Conservation (phyloP, 2,888 invertebrate species). For the Malachius bipustulatus region DNA sequence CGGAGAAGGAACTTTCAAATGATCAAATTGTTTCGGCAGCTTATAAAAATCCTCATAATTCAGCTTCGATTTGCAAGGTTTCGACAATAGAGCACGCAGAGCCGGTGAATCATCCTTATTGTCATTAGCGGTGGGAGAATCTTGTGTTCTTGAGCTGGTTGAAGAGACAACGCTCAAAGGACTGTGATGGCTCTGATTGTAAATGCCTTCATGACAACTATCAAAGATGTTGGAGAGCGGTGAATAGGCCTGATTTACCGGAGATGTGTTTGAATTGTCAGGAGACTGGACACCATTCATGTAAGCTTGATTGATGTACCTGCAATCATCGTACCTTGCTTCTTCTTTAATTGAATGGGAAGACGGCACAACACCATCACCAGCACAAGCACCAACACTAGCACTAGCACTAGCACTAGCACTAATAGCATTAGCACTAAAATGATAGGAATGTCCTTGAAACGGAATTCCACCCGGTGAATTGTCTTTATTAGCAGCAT, state of each 20-base stretch:
- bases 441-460: background rate
- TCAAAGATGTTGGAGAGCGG: conserved; percentile 23
- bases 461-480: too few species aligned
- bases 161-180: background rate
- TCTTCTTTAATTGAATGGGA: conserved; percentile 20
- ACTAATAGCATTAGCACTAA: background rate
- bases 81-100: conserved; percentile 45
- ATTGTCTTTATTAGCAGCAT: too few species aligned
- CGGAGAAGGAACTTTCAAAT: too few species aligned
- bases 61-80: conserved; percentile 18
- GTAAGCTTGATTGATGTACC: conserved; percentile 22
- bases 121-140: conserved; percentile 22
- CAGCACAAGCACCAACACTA: too few species aligned
- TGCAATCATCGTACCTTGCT: conserved; percentile 21
- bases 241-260: conserved; percentile 20
- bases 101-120: conserved; percentile 41
- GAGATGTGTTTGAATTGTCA: conserved; percentile 26
- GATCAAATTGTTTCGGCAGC: background rate
- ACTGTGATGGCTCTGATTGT: too few species aligned
- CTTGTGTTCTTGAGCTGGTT: conserved; percentile 15
- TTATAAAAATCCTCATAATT: background rate
- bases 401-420: too few species aligned
- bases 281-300: conserved; percentile 14
- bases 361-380: too few species aligned
- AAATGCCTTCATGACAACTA: conserved; percentile 21